These are phyloP conservation scores for Agonum fuliginosum DNA, from an alignment of 2,888 invertebrate species.

Conservation along the genomic window DNA sequence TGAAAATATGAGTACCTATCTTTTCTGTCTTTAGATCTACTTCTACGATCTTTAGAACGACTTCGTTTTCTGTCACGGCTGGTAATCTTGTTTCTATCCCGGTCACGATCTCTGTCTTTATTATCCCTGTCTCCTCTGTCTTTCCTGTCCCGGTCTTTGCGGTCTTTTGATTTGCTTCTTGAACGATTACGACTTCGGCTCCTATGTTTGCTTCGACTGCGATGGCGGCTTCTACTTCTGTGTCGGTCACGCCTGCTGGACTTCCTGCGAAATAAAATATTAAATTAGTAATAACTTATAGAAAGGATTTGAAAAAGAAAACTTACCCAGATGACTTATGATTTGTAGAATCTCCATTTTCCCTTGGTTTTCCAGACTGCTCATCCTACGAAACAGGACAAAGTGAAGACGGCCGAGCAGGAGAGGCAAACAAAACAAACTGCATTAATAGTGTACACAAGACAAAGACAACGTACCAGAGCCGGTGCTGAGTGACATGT, in stretches of 20 bases:
- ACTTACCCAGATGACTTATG: slow-evolving; percentile 76
- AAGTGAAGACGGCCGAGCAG: slow-evolving; percentile 68
- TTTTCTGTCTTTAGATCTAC: slow-evolving; percentile 66
- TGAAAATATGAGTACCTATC: slow-evolving; percentile 58
- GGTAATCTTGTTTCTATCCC: slow-evolving; percentile 69
- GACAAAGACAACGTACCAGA: slow-evolving; percentile 52
- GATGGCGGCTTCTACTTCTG: slow-evolving; percentile 63
- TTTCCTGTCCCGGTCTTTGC: slow-evolving; percentile 73
- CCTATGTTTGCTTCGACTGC: slow-evolving; percentile 65
- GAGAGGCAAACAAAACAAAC: slow-evolving; percentile 72
- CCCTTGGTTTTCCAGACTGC: slow-evolving; percentile 75
- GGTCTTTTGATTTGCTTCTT: slow-evolving; percentile 75
- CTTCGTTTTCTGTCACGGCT: slow-evolving; percentile 64
- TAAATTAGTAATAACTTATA: neutral
- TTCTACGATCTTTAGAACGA: slow-evolving; percentile 61
- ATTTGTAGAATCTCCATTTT: slow-evolving; percentile 76
- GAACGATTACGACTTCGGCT: slow-evolving; percentile 64
- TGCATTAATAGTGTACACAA: slow-evolving; percentile 70
- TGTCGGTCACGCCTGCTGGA: slow-evolving; percentile 62
- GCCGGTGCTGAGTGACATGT: slow-evolving; percentile 15
- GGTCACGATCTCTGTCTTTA: slow-evolving; percentile 64
- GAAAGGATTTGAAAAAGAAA: slow-evolving; percentile 36
- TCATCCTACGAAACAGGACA: slow-evolving; percentile 75
- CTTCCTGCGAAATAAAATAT: slow-evolving; percentile 58
- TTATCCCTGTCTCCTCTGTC: slow-evolving; percentile 66